Percentiles rank a stretch among this genome's conserved stretches.
These are phyloP conservation scores for Ennomos erosarius DNA, from an alignment of 2,888 invertebrate genomes.

Conservation along the genomic window DNA sequence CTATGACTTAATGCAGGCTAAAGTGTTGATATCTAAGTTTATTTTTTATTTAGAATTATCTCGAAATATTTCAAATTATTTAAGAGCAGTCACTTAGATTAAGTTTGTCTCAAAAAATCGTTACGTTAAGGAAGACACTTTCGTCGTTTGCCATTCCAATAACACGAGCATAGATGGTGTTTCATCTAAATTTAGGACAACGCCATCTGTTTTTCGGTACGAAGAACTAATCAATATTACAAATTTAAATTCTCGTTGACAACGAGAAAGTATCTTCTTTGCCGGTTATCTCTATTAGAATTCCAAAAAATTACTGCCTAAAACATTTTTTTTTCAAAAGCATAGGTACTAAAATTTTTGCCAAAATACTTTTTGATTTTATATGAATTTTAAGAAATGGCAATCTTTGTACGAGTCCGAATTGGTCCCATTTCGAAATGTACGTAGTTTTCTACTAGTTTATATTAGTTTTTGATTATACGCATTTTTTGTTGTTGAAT, in stretches of 20 bases:
- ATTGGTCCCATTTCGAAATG: background rate
- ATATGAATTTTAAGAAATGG: background rate
- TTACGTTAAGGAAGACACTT: no score
- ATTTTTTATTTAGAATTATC: no score
- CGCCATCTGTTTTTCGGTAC: background rate
- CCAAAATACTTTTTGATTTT: no score
- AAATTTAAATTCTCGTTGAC: background rate
- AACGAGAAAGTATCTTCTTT: background rate
- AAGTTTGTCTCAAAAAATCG: no score
- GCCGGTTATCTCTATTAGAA: background rate
- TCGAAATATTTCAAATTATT: no score
- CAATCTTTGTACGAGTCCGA: slow-evolving; percentile 5
- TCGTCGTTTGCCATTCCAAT: no score
- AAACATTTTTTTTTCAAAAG: background rate
- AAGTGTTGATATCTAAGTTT: no score
- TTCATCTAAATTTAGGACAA: background rate
- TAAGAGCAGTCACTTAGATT: no score
- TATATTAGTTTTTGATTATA: slow-evolving; percentile 61
- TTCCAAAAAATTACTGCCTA: background rate
- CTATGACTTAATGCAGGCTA: no score
- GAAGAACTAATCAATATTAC: background rate
- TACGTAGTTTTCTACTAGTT: slow-evolving; percentile 53
- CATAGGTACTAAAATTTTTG: slow-evolving; percentile 15
- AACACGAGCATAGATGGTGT: background rate
- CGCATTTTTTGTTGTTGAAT: slow-evolving; percentile 61